Evolutionary conservation across 2,797 vertebrate species (phyloP).

Genomic region (Chaetodon trifasciatus): DNA sequence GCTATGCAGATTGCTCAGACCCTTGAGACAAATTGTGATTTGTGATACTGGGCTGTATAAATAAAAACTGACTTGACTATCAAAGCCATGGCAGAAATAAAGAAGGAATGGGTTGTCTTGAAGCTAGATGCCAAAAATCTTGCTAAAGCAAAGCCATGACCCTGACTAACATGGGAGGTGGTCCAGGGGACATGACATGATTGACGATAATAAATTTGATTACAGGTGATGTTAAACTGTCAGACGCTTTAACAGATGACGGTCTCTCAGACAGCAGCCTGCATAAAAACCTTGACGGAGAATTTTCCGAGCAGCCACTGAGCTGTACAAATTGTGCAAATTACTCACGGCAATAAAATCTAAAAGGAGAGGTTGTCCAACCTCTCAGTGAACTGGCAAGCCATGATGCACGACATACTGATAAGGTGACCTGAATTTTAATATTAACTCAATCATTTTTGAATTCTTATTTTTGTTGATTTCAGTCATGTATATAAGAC

Average conservation of each 20-base stretch:
- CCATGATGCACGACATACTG: background rate
- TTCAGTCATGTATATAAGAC: background rate
- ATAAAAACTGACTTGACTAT: background rate
- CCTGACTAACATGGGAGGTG: background rate
- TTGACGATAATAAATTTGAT: background rate
- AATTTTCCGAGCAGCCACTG: background rate
- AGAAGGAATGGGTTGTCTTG: background rate
- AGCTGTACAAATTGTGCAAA: background rate
- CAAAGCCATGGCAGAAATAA: conserved; percentile 6
- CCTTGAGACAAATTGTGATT: background rate
- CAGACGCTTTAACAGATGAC: background rate
- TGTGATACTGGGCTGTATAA: background rate
- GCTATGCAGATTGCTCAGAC: background rate
- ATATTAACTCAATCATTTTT: too few species aligned
- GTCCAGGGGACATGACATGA: background rate
- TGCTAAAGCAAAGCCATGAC: background rate
- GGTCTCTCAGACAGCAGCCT: too few species aligned
- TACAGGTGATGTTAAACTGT: background rate
- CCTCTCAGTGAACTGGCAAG: background rate
- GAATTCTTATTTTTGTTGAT: background rate
- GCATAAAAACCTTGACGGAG: background rate
- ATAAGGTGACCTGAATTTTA: background rate
- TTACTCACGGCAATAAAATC: background rate
- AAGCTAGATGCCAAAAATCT: conserved; percentile 9
- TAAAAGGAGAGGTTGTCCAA: background rate